Percentiles rank a stretch among this genome's conserved stretches.
Evolutionary conservation across 23 tunicate genomes (phyloP).

Genomic region (Phallusia fumigata): DNA sequence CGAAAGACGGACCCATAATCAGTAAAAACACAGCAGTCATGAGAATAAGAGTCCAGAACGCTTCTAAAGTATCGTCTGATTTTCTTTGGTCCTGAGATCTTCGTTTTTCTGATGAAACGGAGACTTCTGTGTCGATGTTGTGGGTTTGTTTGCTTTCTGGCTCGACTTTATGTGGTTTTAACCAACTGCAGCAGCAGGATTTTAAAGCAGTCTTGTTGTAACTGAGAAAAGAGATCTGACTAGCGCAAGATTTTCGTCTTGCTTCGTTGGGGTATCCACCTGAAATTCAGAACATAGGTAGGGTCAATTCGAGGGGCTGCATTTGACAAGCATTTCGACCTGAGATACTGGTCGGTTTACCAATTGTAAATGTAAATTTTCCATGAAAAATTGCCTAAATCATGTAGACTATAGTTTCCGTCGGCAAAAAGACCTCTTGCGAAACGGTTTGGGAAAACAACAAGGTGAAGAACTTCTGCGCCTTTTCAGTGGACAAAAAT

Average conservation of each 20-base stretch:
- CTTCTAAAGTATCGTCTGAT: constrained; percentile 16
- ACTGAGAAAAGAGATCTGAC: background rate
- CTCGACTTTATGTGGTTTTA: background rate
- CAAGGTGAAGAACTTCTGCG: too few relatives aligned
- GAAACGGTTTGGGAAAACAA: too few relatives aligned
- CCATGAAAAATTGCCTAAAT: too few relatives aligned
- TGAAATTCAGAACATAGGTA: too few relatives aligned
- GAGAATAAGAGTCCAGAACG: constrained; percentile 20
- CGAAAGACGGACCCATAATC: constrained; percentile 16
- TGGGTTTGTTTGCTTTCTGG: background rate
- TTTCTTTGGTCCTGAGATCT: background rate
- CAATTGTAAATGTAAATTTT: too few relatives aligned
- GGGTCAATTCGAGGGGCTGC: too few relatives aligned
- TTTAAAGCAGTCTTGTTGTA: background rate
- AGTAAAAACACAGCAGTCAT: constrained; percentile 22
- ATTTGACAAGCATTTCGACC: too few relatives aligned
- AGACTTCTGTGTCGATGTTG: background rate
- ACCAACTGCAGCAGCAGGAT: background rate
- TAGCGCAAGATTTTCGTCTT: background rate
- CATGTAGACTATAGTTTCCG: too few relatives aligned
- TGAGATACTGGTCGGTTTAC: too few relatives aligned
- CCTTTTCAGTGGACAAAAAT: too few relatives aligned
- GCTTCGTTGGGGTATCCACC: background rate
- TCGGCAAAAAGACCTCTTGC: too few relatives aligned
- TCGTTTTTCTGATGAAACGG: background rate